A percentile compares a stretch with the other conserved stretches of the same genome.
phyloP scores from a whole-genome alignment of 2,797 vertebrate species.

The Chelidonichthys spinosus region DNA sequence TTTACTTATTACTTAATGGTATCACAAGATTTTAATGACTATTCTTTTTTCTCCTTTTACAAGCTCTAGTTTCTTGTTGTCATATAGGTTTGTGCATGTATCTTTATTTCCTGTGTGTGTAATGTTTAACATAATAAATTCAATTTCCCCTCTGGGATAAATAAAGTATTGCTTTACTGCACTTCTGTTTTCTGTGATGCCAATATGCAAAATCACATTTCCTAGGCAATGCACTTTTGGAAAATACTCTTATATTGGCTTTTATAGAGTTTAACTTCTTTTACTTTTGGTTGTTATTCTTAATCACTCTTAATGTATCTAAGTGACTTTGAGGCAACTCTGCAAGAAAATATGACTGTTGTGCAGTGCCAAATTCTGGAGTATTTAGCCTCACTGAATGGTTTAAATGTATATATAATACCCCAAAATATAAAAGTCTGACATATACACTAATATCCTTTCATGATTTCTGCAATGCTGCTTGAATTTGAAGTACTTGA shows the following conservation, averaged over 20 bases:
- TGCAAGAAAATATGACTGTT: too few relatives aligned
- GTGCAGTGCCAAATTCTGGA: too few relatives aligned
- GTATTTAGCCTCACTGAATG: too few relatives aligned
- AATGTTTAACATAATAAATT: not conserved
- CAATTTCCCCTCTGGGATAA: not conserved
- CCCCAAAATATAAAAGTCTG: not conserved
- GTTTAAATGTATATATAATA: not conserved
- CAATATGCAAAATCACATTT: too few relatives aligned
- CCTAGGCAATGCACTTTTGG: not conserved
- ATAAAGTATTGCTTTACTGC: not conserved
- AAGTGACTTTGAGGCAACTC: too few relatives aligned
- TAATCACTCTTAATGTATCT: too few relatives aligned
- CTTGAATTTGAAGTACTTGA: not conserved
- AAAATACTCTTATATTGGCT: too few relatives aligned
- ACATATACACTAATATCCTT: not conserved
- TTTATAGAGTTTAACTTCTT: too few relatives aligned
- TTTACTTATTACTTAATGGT: not conserved
- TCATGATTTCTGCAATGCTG: not conserved
- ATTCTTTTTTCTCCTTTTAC: not conserved
- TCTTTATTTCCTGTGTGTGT: conserved; percentile 1
- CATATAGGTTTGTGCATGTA: not conserved
- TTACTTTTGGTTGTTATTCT: too few relatives aligned
- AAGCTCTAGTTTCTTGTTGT: not conserved
- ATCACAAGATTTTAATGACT: not conserved
- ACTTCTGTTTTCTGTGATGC: not conserved